phyloP scores from a whole-genome alignment of 2,797 vertebrate species.

The Pipistrellus kuhlii region DNA sequence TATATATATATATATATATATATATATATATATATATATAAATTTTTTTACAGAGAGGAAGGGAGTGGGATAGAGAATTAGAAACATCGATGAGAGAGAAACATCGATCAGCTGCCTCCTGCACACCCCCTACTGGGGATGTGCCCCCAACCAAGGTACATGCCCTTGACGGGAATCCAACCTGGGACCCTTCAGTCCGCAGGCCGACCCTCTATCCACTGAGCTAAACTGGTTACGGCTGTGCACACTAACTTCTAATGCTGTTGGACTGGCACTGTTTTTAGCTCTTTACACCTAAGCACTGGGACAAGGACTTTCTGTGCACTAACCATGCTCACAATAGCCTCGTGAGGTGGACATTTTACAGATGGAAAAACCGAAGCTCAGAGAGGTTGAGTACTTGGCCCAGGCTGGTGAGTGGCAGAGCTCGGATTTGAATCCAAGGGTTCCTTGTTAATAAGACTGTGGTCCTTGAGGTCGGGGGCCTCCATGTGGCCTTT shows the following conservation, averaged over 20 bases:
- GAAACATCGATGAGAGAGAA: no score
- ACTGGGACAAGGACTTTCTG: neutral
- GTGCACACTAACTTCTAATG: neutral
- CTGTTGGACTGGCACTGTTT: neutral
- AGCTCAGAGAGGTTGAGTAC: neutral
- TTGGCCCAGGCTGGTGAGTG: neutral
- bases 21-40: no score
- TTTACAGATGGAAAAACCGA: conserved; percentile 11
- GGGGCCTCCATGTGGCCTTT: neutral
- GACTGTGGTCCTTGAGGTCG: neutral
- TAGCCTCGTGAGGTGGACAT: neutral
- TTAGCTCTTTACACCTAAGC: neutral
- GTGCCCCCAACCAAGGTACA: no score
- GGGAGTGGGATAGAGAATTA: no score
- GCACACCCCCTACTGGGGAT: no score
- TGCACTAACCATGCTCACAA: neutral
- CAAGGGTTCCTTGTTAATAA: neutral
- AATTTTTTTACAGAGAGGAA: no score
- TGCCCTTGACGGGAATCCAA: no score
- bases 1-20: no score
- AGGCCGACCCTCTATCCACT: no score
- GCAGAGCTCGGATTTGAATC: neutral
- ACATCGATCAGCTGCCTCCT: no score
- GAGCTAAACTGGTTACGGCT: neutral
- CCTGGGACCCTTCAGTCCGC: no score